Conservation (phyloP, 2,113 vertebrate genomes). For the Sarotherodon lohbergeri region DNA sequence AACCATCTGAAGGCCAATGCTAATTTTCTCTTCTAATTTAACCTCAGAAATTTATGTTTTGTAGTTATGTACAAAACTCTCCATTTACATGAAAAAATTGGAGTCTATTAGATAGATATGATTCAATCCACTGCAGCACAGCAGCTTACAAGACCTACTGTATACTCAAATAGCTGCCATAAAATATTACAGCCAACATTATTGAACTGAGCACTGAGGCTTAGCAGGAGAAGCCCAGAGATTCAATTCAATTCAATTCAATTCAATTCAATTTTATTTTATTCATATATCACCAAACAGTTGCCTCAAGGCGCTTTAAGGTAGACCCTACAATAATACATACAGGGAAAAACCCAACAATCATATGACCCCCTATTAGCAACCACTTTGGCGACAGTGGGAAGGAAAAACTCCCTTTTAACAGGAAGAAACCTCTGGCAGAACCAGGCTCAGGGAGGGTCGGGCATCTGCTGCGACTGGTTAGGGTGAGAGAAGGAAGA, state of each 20-base stretch:
- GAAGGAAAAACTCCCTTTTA: not conserved
- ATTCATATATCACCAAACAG: not conserved
- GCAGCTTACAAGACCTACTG: not conserved
- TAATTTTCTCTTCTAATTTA: not conserved
- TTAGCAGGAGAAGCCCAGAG: not conserved
- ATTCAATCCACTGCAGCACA: not conserved
- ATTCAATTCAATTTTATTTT: not conserved
- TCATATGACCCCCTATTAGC: not conserved
- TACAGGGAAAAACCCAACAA: not conserved
- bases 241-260: not conserved
- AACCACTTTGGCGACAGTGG: not conserved
- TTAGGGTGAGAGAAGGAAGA: not conserved
- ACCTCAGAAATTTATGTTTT: not conserved
- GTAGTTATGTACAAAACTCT: not conserved
- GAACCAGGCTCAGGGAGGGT: not conserved
- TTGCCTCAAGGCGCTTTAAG: not conserved
- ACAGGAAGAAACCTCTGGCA: accelerated
- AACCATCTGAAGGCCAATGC: not conserved
- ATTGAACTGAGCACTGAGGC: not conserved
- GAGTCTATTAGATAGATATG: not conserved
- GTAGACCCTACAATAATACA: not conserved
- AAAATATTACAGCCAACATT: not conserved
- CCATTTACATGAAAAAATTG: not conserved
- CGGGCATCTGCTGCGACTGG: accelerated
- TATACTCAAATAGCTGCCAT: not conserved